These are phyloP conservation scores for Phenganax subtilis DNA, from an alignment of 92 coral and sea anemone genomes.

Conservation along the genomic window DNA sequence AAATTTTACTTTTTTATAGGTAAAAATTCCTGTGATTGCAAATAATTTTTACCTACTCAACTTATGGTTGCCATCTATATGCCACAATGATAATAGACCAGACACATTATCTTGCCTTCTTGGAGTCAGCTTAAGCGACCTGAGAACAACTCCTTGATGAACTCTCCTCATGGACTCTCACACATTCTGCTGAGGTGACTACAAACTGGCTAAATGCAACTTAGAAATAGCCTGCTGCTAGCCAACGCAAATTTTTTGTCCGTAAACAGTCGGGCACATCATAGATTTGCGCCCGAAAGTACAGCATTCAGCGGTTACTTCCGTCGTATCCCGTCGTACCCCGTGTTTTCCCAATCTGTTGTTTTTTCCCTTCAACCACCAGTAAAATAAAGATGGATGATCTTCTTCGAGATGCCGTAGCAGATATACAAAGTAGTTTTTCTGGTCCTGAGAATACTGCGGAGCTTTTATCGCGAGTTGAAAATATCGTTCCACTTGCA, in stretches of 20 bases:
- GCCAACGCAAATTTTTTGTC: constrained; percentile 30
- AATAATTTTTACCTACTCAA: constrained; percentile 38
- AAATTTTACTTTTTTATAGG: neutral
- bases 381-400: too few species aligned
- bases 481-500: too few species aligned
- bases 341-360: too few species aligned
- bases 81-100: constrained; percentile 59
- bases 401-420: too few species aligned
- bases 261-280: too few species aligned
- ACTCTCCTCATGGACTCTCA: constrained; percentile 47
- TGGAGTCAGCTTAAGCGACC: constrained; percentile 52
- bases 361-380: too few species aligned
- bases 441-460: too few species aligned
- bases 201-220: constrained; percentile 41
- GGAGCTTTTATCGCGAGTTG: too few species aligned
- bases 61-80: constrained; percentile 56
- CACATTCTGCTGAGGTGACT: constrained; percentile 43
- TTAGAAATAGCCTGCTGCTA: constrained; percentile 51
- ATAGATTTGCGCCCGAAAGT: too few species aligned
- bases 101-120: constrained; percentile 46
- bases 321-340: too few species aligned
- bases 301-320: too few species aligned
- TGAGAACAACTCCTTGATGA: constrained; percentile 47
- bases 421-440: too few species aligned
- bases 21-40: neutral